Base-by-base conservation (phyloP, 1,140 invertebrate genomes). In the Drosophila varians region DNA sequence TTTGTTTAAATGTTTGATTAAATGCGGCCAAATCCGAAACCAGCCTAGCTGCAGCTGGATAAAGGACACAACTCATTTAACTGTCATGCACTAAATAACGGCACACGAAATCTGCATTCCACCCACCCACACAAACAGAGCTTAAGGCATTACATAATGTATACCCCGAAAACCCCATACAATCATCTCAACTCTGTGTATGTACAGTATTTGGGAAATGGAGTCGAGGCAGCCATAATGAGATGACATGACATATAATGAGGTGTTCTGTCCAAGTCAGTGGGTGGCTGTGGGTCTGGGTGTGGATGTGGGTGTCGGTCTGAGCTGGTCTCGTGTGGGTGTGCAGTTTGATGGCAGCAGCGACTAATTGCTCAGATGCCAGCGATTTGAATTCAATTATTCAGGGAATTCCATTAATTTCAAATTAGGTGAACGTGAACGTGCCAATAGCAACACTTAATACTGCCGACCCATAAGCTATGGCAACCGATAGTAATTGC, bases 361-460 rank as follows among this genome's bases (percentile, higher is more conserved):
- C 60, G 55, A 80, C 77, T 82, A 76, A 80, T 80, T 80, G 64
- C 60, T 48, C 60, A 60, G 71, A 74, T 74, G 71, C 61, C 71
- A 66, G 62, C 73, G 77, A 87, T 87, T 88, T 83, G 79, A 74
- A 87, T 87, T 87, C 82, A 87, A 87, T 87, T 87, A 87, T 87
- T 87, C 71, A 87, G 79, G 77, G 83, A 87, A 87, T 87, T 87
- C 86, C 82, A 87, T 87, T 87, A 87, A 87, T 87, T 77, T 80
- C 65, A 87, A 87, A 87, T 87, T 87, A 87, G 83, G 77, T 82
- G 77, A 72, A 82, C 82, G 77, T 82, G 77, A 72, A 82, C 82
- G 83, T 77, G 78, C 78, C 79, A 84, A 75, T 55, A 71, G 78
- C 65, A 74, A 83, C 79, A 83, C 78, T 83, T 75, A 74, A 83